phyloP scores from a whole-genome alignment of 2,888 invertebrate genomes.

The Tenodera sinensis region DNA sequence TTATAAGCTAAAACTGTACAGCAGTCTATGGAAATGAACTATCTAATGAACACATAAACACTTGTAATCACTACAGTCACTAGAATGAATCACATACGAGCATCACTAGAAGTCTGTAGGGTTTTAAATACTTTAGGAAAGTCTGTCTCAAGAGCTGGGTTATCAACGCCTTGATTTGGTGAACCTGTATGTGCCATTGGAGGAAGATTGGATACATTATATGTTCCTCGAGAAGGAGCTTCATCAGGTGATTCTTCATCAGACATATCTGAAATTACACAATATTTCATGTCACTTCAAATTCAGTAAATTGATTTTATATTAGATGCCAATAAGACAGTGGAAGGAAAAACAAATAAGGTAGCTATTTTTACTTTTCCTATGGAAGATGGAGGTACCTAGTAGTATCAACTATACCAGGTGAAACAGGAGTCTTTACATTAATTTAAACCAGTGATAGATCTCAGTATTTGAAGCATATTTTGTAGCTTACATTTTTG shows the following conservation, averaged over 20 bases:
- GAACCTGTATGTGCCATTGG: background rate
- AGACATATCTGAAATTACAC: conserved; percentile 25
- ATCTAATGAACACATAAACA: background rate
- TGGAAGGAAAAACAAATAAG: no score
- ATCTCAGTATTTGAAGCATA: no score
- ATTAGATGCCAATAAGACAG: no score
- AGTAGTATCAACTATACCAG: no score
- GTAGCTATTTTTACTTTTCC: no score
- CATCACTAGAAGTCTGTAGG: conserved; percentile 45
- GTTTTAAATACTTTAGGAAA: conserved; percentile 60
- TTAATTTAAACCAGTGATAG: no score
- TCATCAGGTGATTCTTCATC: conserved; percentile 34
- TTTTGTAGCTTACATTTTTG: no score
- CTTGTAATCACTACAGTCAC: background rate
- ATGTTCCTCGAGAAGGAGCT: conserved; percentile 5
- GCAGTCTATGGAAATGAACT: background rate
- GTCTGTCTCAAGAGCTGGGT: conserved; percentile 58
- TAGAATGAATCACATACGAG: background rate
- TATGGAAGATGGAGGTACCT: no score
- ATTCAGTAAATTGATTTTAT: no score
- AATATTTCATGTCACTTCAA: no score
- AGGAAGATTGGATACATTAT: conserved; percentile 18
- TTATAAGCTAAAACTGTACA: background rate
- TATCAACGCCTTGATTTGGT: conserved; percentile 53
- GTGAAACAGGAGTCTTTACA: no score